Evolutionary conservation across 1,140 invertebrate genomes (phyloP).

Genomic region (Agrypnia vestita): DNA sequence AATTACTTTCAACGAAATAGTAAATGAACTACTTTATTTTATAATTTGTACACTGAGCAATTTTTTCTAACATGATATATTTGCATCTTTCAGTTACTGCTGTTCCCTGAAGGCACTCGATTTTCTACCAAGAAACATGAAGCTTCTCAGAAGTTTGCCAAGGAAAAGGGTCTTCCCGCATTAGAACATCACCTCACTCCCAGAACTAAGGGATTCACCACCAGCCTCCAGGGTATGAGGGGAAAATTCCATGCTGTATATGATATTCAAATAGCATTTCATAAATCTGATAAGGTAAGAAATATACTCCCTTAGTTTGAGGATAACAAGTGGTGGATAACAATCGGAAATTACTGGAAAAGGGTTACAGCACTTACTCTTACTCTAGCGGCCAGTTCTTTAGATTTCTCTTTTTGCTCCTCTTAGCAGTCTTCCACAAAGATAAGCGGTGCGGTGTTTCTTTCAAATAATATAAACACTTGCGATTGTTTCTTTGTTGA

Average conservation of each 20-base stretch:
- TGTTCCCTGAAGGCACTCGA: conserved; percentile 96
- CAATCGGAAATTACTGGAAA: too few relatives aligned
- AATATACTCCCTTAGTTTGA: too few relatives aligned
- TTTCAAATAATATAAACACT: too few relatives aligned
- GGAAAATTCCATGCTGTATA: conserved; percentile 89
- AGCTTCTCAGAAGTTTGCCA: conserved; percentile 90
- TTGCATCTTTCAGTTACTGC: conserved; percentile 78
- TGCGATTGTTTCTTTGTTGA: too few relatives aligned
- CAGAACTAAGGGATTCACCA: conserved; percentile 92
- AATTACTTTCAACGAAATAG: neutral
- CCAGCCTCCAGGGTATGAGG: conserved; percentile 81
- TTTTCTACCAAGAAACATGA: conserved; percentile 92
- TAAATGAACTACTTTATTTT: neutral
- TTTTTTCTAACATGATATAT: neutral
- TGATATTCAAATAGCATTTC: conserved; percentile 88
- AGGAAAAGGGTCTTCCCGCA: conserved; percentile 87
- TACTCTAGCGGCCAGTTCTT: too few relatives aligned
- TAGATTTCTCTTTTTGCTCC: too few relatives aligned
- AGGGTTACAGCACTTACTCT: too few relatives aligned
- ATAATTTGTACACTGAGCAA: neutral
- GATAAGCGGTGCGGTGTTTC: too few relatives aligned
- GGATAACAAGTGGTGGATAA: too few relatives aligned
- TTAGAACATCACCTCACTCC: conserved; percentile 94
- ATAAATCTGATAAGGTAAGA: conserved; percentile 74
- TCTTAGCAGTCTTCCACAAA: too few relatives aligned